Conservation (phyloP, 2,888 invertebrate genomes). For the Lepeophtheirus nordmannii region DNA sequence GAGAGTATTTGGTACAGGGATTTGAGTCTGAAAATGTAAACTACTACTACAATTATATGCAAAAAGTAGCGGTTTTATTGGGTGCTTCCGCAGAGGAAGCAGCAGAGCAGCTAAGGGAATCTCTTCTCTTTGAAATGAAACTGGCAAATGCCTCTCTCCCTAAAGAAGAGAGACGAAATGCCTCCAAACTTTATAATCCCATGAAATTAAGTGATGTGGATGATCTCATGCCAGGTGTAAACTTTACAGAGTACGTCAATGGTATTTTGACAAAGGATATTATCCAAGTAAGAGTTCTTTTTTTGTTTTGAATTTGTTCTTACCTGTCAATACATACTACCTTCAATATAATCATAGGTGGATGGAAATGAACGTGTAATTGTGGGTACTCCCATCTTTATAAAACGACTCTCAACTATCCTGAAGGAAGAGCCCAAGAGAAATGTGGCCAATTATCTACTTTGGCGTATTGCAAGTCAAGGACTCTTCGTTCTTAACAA, state of each 20-base stretch:
- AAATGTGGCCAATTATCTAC: conserved; percentile 69
- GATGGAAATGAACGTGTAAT: conserved; percentile 56
- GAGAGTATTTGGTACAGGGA: conserved; percentile 69
- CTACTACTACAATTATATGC: conserved; percentile 37
- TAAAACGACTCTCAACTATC: conserved; percentile 51
- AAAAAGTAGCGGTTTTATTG: conserved; percentile 52
- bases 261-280: conserved; percentile 45
- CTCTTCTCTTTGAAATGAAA: conserved; percentile 70
- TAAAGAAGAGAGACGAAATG: conserved; percentile 74
- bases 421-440: conserved; percentile 37
- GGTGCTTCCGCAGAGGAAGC: conserved; percentile 60
- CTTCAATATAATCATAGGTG: conserved; percentile 29
- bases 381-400: conserved; percentile 66
- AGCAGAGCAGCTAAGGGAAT: conserved; percentile 53
- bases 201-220: conserved; percentile 62
- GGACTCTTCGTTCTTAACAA: conserved; percentile 61
- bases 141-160: conserved; percentile 74
- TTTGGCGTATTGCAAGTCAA: conserved; percentile 75
- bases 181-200: conserved; percentile 76
- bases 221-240: conserved; percentile 42
- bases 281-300: conserved; percentile 8
- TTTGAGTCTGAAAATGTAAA: conserved; percentile 52
- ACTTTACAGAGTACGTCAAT: conserved; percentile 67
- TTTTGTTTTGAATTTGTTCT: background rate
- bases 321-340: too few relatives aligned